These are phyloP conservation scores for Lithobates pipiens DNA, from an alignment of 2,797 vertebrate species.

Conservation along the genomic window DNA sequence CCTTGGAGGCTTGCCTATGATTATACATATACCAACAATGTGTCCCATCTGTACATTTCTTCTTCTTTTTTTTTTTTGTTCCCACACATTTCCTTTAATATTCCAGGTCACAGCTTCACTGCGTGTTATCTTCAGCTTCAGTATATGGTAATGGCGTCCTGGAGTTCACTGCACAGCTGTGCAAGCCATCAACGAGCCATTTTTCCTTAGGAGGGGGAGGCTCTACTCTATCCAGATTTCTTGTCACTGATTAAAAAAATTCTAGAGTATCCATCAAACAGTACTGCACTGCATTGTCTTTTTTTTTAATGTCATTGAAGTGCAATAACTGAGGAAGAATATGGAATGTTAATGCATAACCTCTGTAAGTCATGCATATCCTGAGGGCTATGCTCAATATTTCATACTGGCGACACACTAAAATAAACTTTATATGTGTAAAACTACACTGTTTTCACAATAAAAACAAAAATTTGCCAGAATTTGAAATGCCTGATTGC, in stretches of 20 bases:
- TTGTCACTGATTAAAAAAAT: conserved; percentile 27
- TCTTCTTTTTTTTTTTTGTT: background rate
- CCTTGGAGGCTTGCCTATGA: conserved; percentile 39
- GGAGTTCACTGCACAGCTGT: conserved; percentile 45
- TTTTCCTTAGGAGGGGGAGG: background rate
- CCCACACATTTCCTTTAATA: background rate
- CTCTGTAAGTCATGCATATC: conserved; percentile 9
- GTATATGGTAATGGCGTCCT: conserved; percentile 12
- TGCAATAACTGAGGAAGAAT: background rate
- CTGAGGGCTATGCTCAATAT: conserved; percentile 30
- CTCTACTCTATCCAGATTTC: conserved; percentile 7
- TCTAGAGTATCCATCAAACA: conserved; percentile 33
- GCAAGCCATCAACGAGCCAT: conserved; percentile 17
- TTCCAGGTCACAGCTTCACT: conserved; percentile 26
- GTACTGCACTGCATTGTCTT: conserved; percentile 16
- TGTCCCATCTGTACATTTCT: background rate
- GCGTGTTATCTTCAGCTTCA: conserved; percentile 11
- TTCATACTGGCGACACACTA: conserved; percentile 4
- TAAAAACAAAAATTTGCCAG: background rate
- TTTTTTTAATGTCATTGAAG: conserved; percentile 26
- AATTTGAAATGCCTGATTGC: background rate
- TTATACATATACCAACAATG: background rate
- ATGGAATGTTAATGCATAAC: conserved; percentile 44
- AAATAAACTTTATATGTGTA: background rate
- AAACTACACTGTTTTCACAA: background rate